Base-by-base conservation (phyloP, 2,797 vertebrate genomes). In the Paedocypris micromegethes region DNA sequence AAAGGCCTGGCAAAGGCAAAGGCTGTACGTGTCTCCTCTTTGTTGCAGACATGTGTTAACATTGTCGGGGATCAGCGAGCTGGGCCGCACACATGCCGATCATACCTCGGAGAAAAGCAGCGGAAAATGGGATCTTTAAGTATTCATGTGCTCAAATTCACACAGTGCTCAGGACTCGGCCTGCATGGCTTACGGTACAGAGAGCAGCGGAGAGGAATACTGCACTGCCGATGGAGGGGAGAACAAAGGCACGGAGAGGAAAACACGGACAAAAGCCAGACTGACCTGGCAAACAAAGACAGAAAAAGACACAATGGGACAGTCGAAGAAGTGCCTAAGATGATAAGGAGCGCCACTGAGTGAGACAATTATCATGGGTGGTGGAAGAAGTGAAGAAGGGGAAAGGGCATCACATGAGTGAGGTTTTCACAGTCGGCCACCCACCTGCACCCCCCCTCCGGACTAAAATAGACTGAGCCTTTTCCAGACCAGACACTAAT, bases 121-220 rank as follows among this genome's bases (percentile, higher is more conserved):
- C 47, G 67, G 75, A 83, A 81, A 83, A 79, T 73, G 56, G 75
- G 68, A 74, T 78, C 72, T 78, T 64, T 75, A 79, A 75, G 67
- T 53, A 75, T 68, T 67, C 60, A 43, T 66, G 61, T 61, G 70
- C 57, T 73, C 55, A 42, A 56, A 71, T 73, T 75, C 55, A 74
- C 68, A 71, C 72, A 68, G 58, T 42, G 52, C 74, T 66, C 70
- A 55, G 49, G 46, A 63, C 37, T 61, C 57, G 37, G 49, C 54
- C 37, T 37, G 46, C 57, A 46, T 51, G 49, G 52, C 3, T 9
- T 7, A 52, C 9, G 46, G 3, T 38, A 59, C 9, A 23, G 48
- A 58, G 44, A n/a, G 48, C 57, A 56, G 44, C 3, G 6, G 46
- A 48, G 61, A 57, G 47, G 46, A 66, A 65, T 56, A 57, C 7